Conservation (phyloP, 2,113 vertebrate species). For the Lophius piscatorius region DNA sequence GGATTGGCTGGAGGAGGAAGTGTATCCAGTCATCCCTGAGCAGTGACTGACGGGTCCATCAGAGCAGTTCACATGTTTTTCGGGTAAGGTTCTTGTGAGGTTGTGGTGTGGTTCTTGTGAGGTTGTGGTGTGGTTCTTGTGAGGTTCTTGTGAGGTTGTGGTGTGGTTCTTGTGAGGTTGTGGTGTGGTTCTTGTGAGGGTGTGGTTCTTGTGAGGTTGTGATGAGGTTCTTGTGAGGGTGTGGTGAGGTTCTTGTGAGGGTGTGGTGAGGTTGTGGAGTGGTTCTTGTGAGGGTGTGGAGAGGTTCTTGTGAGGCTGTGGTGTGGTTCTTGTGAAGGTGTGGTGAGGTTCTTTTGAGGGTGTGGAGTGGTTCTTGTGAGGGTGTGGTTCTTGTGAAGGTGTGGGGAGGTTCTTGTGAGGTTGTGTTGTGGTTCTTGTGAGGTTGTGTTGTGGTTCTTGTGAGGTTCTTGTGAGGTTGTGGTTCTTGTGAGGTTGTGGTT, state of each 20-base stretch:
- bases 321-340: neutral
- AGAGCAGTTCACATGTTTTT: slow-evolving; percentile 11
- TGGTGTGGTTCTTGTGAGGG: neutral
- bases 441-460: neutral
- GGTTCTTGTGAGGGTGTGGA: neutral
- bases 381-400: too few relatives aligned
- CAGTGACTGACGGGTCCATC: slow-evolving; percentile 37
- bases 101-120: neutral
- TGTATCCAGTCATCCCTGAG: slow-evolving; percentile 44
- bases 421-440: too few relatives aligned
- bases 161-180: too few relatives aligned
- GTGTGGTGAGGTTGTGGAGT: too few relatives aligned
- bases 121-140: neutral
- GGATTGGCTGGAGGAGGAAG: slow-evolving; percentile 50
- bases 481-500: too few relatives aligned
- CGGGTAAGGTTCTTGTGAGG: slow-evolving; percentile 33
- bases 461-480: too few relatives aligned
- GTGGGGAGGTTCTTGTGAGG: neutral
- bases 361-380: neutral
- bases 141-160: neutral
- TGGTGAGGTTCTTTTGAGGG: neutral
- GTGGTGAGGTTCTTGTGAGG: neutral
- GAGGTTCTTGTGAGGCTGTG: too few relatives aligned
- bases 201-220: too few relatives aligned
- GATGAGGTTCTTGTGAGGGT: neutral